Conservation (phyloP, 2,113 vertebrate species). For the Leucoraja erinaceus region DNA sequence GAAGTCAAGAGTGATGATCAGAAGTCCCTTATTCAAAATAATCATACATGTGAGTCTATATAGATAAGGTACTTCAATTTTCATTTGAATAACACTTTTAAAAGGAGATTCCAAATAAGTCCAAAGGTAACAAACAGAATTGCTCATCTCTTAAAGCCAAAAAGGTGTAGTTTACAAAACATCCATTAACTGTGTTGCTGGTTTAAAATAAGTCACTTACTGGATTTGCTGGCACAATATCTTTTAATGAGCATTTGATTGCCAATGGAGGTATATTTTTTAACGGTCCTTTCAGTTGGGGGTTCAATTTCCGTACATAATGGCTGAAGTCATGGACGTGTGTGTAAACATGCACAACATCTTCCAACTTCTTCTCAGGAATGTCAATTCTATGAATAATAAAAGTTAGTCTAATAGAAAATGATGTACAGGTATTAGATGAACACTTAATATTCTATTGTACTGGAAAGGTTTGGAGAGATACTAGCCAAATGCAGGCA, state of each 20-base stretch:
- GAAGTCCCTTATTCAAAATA: not conserved
- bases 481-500: too few species aligned
- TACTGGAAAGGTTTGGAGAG: not conserved
- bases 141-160: not conserved
- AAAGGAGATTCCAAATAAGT: not conserved
- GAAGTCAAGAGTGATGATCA: not conserved
- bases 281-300: slow-evolving; percentile 49
- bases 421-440: not conserved
- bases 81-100: not conserved
- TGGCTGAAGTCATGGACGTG: slow-evolving; percentile 49
- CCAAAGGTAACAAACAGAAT: not conserved
- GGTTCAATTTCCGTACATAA: slow-evolving; percentile 60
- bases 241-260: slow-evolving; percentile 73
- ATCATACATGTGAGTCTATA: not conserved
- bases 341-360: slow-evolving; percentile 39
- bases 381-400: slow-evolving; percentile 41
- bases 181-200: not conserved
- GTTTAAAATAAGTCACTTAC: slow-evolving; percentile 55
- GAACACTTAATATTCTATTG: too few species aligned
- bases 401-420: not conserved
- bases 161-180: not conserved
- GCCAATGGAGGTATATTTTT: slow-evolving; percentile 62
- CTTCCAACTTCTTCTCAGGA: slow-evolving; percentile 39
- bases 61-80: not conserved
- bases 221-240: slow-evolving; percentile 71